Evolutionary conservation across 2,797 vertebrate genomes (phyloP), one percentile per base, ranked within the genome.

Genomic region (Hirundo rustica): DNA sequence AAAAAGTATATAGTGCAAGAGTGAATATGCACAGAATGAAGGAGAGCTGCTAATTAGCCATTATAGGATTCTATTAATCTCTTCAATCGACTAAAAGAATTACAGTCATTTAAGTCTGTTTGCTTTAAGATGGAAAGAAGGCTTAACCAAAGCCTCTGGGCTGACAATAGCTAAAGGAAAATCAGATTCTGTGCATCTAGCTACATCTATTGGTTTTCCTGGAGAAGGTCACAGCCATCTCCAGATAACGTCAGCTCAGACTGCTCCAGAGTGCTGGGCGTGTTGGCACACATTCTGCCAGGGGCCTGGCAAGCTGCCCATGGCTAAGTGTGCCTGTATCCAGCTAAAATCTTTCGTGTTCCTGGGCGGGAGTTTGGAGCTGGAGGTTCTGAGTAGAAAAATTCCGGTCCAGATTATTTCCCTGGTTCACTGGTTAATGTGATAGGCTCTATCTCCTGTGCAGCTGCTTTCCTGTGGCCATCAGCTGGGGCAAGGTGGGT

Each of bases 51-150:
- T 96, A 92, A 94, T 96, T 95, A 96, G 89, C 90, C 76, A 47
- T 95, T 96, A 95, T 85, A 93, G 89, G 88, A 96, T 95, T 96
- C 61, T 75, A 95, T 96, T 97, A 93, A 96, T 97, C 92, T 93
- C 96, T 91, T 84, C 83, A 88, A 81, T 85, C 15, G 45, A 96
- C 92, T 96, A 91, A 91, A 94, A 91, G 81, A 85, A 82, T 88
- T 94, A 93, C 54, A 68, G 71, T 44, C 73, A 48, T 84, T 95
- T 57, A 64, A 85, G 60, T 94, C 89, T 89, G 36, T 92, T 96
- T 95, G 70, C 94, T 94, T 95, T 94, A 84, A 95, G 85, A 64
- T 95, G 94, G 97, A 91, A 97, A 90, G 83, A 89, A 85, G 91
- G 77, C 74, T 95, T 96, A 96, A 75, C 66, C 65, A 89, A 93